Percentiles rank a stretch among this genome's conserved stretches.
These are phyloP conservation scores for Carlito syrichta DNA, from an alignment of 2,113 vertebrate species.

Conservation along the genomic window DNA sequence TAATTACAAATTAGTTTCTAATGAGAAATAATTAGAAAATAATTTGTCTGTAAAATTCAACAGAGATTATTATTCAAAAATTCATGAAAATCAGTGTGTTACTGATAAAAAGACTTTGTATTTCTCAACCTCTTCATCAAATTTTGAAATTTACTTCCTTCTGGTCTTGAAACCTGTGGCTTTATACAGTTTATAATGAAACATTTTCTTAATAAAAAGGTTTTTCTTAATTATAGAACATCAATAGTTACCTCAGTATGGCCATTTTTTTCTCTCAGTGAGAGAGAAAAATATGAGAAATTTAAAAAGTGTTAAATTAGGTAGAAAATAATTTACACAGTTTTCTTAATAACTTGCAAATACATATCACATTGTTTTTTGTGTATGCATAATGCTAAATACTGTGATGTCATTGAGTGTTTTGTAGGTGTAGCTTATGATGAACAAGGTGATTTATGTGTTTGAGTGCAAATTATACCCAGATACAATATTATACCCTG, in stretches of 20 bases:
- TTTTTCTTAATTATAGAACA: not conserved
- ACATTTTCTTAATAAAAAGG: not conserved
- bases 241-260: not conserved
- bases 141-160: not conserved
- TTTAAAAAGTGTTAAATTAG: not conserved
- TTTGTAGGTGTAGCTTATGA: not conserved
- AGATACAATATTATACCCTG: not conserved
- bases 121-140: not conserved
- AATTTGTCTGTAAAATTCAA: slow-evolving; percentile 26
- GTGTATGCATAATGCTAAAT: not conserved
- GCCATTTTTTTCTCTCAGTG: not conserved
- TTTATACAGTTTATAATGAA: slow-evolving; percentile 28
- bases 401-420: not conserved
- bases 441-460: not conserved
- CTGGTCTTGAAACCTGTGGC: not conserved
- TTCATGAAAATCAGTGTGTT: not conserved
- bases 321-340: not conserved
- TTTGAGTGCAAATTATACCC: not conserved
- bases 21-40: slow-evolving; percentile 10
- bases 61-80: not conserved
- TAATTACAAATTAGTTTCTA: not conserved
- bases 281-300: not conserved
- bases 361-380: slow-evolving; percentile 23
- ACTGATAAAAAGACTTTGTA: not conserved
- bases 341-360: slow-evolving; percentile 17